phyloP scores from a whole-genome alignment of 2,888 invertebrate species.

The Branchipolynoe longqiensis region DNA sequence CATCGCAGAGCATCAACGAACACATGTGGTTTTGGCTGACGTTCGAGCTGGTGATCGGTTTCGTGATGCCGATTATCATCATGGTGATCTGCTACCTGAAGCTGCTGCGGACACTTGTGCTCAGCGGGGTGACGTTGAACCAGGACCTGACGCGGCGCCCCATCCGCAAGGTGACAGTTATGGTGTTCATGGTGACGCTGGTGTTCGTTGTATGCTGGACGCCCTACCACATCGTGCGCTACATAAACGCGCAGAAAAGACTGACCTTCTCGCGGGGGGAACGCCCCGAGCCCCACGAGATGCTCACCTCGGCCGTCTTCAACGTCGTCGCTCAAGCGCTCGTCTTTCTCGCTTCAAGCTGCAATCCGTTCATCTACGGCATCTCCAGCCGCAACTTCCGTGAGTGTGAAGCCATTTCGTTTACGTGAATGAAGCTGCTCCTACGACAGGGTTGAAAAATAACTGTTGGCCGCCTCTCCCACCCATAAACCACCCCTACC shows the following conservation, averaged over 20 bases:
- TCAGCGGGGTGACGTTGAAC: conserved; percentile 4
- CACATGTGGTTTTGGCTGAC: conserved; percentile 63
- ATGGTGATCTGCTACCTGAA: conserved; percentile 64
- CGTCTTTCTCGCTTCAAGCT: conserved; percentile 65
- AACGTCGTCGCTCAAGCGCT: conserved; percentile 64
- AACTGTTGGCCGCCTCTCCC: too few relatives aligned
- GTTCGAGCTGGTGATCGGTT: conserved; percentile 65
- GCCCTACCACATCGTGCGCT: conserved; percentile 63
- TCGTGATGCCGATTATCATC: conserved; percentile 64
- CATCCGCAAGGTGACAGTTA: conserved; percentile 62
- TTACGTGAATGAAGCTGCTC: too few relatives aligned
- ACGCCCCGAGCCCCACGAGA: conserved; percentile 4
- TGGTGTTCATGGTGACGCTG: conserved; percentile 66
- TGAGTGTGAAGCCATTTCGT: too few relatives aligned
- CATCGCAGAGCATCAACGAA: conserved; percentile 19
- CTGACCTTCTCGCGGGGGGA: background rate
- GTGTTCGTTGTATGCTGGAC: conserved; percentile 67
- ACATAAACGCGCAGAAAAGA: conserved; percentile 52
- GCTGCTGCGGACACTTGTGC: conserved; percentile 61
- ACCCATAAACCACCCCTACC: too few relatives aligned
- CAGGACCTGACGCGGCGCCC: conserved; percentile 56
- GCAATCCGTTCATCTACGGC: conserved; percentile 67
- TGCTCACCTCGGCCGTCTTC: conserved; percentile 57
- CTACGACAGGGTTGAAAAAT: too few relatives aligned
- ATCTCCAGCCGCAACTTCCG: conserved; percentile 65